phyloP scores from a whole-genome alignment of 2,888 invertebrate genomes.

The Aspidiotus rigidus region DNA sequence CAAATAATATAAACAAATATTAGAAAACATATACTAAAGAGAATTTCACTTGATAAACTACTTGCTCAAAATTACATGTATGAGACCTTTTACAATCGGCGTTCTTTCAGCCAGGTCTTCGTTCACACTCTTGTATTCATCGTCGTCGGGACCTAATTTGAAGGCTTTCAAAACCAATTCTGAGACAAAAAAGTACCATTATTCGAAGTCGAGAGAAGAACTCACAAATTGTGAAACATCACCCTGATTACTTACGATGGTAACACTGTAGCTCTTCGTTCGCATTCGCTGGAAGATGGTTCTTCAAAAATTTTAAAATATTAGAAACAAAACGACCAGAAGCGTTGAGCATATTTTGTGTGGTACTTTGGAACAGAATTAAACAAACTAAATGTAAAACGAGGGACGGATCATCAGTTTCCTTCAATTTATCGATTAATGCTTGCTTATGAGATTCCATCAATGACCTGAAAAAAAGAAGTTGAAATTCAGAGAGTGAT shows the following conservation, averaged over 20 bases:
- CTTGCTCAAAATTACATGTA: not conserved
- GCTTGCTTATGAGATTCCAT: constrained; percentile 72
- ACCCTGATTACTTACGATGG: constrained; percentile 56
- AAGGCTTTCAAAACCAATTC: constrained; percentile 58
- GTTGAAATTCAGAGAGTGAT: too few species aligned
- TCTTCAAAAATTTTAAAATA: constrained; percentile 63
- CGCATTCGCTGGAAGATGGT: constrained; percentile 58
- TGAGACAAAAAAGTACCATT: constrained; percentile 42
- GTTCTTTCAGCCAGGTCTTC: constrained; percentile 48
- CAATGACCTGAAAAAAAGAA: constrained; percentile 51
- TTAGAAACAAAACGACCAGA: constrained; percentile 86
- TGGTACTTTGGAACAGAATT: constrained; percentile 68
- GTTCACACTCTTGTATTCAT: constrained; percentile 47
- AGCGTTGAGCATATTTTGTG: constrained; percentile 77
- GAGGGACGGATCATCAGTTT: constrained; percentile 65
- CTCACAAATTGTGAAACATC: constrained; percentile 11
- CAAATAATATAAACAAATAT: not conserved
- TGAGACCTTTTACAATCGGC: constrained; percentile 45
- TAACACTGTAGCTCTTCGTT: constrained; percentile 56
- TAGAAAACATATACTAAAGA: not conserved
- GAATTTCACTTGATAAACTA: not conserved
- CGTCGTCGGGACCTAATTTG: constrained; percentile 46
- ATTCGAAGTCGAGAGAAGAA: not conserved
- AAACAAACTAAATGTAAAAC: constrained; percentile 66
- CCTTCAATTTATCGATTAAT: constrained; percentile 65